Evolutionary conservation across 2,797 vertebrate genomes (phyloP).

Genomic region (Anableps anableps): DNA sequence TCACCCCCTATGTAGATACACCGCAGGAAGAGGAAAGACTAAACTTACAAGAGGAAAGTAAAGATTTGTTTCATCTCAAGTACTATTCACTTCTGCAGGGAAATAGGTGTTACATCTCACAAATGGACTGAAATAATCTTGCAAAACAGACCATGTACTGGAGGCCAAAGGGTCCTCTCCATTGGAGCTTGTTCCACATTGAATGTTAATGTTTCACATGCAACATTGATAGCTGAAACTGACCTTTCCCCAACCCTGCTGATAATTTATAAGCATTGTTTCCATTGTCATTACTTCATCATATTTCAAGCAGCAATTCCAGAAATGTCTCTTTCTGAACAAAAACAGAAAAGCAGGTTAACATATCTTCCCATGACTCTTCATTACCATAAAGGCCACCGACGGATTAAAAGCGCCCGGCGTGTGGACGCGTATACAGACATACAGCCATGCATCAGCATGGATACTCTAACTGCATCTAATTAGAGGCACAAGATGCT

Average conservation of each 20-base stretch:
- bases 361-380: constrained; percentile 56
- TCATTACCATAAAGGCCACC: constrained; percentile 70
- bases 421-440: constrained; percentile 52
- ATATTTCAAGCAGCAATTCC: constrained; percentile 34
- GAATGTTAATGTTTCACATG: constrained; percentile 54
- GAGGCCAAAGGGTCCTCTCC: constrained; percentile 30
- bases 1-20: constrained; percentile 57
- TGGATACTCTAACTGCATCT: constrained; percentile 59
- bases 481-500: constrained; percentile 72
- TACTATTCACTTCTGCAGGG: constrained; percentile 33
- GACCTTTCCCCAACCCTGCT: constrained; percentile 40
- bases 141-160: constrained; percentile 1
- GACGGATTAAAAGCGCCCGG: constrained; percentile 71
- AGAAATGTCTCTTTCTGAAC: constrained; percentile 35
- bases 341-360: constrained; percentile 61
- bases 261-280: constrained; percentile 15
- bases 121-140: constrained; percentile 28
- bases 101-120: constrained; percentile 28
- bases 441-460: constrained; percentile 45
- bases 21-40: constrained; percentile 40
- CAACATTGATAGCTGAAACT: constrained; percentile 49
- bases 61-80: constrained; percentile 41
- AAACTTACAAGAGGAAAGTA: constrained; percentile 33
- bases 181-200: constrained; percentile 45
- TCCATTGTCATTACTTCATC: constrained; percentile 24